Evolutionary conservation across 2,113 vertebrate genomes (phyloP), one percentile per base, ranked within the genome.

Genomic region (Oophaga pumilio): DNA sequence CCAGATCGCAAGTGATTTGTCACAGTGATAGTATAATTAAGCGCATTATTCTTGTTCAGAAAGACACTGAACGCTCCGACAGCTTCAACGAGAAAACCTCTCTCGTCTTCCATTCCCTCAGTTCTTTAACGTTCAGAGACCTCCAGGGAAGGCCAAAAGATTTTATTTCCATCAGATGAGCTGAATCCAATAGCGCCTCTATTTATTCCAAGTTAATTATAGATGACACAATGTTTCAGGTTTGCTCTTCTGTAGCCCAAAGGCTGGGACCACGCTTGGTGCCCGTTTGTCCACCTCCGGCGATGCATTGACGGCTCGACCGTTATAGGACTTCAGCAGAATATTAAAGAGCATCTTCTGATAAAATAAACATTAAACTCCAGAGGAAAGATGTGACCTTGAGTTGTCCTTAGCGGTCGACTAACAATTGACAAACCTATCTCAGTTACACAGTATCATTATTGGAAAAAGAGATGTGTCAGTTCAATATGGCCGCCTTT

Each of bases 1-100:
- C 91, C 90, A 93, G 91, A 93, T 94, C 93, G 90, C 91, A 93
- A 93, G 89, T 90, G 85, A 93, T 94, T 94, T 93, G 92, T 94
- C 93, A 92, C 91, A 87, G 91, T 78, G 91, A 92, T 78, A 85
- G 87, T 71, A 91, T 93, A 92, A 94, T 95, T 93, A 95, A 93
- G 90, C 91, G 89, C 91, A 93, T 93, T 93, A 90, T 90, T 81
- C 93, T 92, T 91, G 90, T 90, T 88, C 76, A 82, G 86, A 50
- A 76, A 89, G 91, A 90, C 91, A 90, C 77, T n/a, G 88, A 93
- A 90, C 17, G 26, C 90, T 92, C 90, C 90, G 91, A 89, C 76
- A 89, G 90, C 86, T 88, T 89, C 92, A 81, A 89, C 85, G 76
- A 90, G 87, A 90, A 82, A 71, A 89, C 82, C 28, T 79, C 89